Conservation (phyloP, 2,113 vertebrate genomes). For the Xiphophorus couchianus region DNA sequence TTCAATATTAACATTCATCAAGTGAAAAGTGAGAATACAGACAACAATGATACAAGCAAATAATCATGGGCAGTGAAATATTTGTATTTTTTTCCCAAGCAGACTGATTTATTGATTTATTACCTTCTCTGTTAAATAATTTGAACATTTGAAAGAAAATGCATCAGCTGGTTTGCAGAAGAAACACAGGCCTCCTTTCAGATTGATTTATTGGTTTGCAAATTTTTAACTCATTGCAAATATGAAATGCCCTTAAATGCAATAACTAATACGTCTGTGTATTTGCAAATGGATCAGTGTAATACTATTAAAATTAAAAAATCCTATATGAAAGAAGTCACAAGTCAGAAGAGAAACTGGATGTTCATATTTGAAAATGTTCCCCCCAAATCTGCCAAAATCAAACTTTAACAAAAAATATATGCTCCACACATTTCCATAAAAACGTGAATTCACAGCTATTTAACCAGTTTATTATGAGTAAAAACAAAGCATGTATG, state of each 20-base stretch:
- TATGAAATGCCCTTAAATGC: background rate
- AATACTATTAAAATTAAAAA: background rate
- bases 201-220: background rate
- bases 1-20: slow-evolving; percentile 36
- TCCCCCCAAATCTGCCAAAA: no score
- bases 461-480: background rate
- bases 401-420: background rate
- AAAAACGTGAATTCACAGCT: background rate
- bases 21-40: slow-evolving; percentile 25
- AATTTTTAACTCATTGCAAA: background rate
- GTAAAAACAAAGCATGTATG: background rate
- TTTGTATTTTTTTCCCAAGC: background rate
- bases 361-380: background rate
- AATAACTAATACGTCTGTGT: no score
- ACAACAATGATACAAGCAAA: slow-evolving; percentile 8
- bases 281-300: background rate
- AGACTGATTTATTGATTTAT: slow-evolving; percentile 1
- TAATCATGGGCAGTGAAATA: no score
- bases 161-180: background rate
- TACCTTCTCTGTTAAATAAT: background rate
- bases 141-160: background rate
- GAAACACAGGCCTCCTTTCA: no score
- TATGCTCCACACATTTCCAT: no score
- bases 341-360: background rate
- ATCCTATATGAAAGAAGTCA: background rate